Evolutionary conservation across 2,113 vertebrate genomes (phyloP).

Genomic region (Rafetus swinhoei): DNA sequence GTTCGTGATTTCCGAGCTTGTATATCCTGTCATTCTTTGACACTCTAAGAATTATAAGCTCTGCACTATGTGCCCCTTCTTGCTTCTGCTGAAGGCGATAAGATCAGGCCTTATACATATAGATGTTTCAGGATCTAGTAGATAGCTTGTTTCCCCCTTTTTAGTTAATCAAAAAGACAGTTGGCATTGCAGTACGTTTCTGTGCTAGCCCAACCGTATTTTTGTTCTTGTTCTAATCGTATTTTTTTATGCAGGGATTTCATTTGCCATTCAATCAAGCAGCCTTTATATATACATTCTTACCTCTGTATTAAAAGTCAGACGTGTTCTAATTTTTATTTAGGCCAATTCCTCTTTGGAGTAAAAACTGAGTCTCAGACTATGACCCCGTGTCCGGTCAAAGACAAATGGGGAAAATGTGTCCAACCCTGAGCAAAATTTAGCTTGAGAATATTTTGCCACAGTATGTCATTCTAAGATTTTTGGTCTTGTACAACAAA

Average conservation of each 20-base stretch:
- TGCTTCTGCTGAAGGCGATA: not conserved
- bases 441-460: not conserved
- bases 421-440: not conserved
- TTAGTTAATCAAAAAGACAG: not conserved
- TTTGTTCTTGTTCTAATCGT: not conserved
- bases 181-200: not conserved
- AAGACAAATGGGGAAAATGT: not conserved
- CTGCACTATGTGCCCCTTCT: not conserved
- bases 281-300: not conserved
- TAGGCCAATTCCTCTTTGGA: not conserved
- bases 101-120: not conserved
- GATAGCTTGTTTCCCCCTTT: not conserved
- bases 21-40: conserved; percentile 54
- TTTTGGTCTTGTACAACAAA: not conserved
- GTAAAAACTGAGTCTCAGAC: not conserved
- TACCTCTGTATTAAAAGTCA: not conserved
- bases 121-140: not conserved
- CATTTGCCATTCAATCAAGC: not conserved
- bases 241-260: not conserved
- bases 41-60: conserved; percentile 40
- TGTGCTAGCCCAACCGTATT: not conserved
- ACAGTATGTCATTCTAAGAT: not conserved
- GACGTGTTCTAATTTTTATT: not conserved
- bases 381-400: not conserved
- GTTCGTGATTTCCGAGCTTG: conserved; percentile 29